Evolutionary conservation across 2,888 invertebrate species (phyloP).

Genomic region (Chydorus sphaericus): DNA sequence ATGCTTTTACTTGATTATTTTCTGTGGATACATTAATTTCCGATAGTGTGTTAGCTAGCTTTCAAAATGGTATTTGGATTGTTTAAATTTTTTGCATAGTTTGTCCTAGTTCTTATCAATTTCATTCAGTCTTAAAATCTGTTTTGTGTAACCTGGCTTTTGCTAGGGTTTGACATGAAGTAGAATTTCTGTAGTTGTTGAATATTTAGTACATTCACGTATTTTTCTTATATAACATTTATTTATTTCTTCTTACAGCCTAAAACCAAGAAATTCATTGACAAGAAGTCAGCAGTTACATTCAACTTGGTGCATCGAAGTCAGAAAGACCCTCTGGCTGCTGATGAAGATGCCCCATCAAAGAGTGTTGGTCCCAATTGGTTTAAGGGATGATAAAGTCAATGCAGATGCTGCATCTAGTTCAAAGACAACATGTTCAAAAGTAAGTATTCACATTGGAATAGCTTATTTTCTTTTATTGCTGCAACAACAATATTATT

Average conservation of each 20-base stretch:
- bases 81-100: no score
- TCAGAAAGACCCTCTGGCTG: slow-evolving; percentile 78
- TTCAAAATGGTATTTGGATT: no score
- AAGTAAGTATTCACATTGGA: slow-evolving; percentile 16
- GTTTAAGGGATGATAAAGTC: slow-evolving; percentile 16
- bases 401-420: background rate
- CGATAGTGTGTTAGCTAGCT: no score
- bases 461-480: background rate
- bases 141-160: no score
- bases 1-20: no score
- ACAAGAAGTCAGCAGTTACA: slow-evolving; percentile 77
- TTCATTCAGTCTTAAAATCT: no score
- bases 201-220: no score
- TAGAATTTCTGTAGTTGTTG: no score
- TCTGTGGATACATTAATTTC: no score
- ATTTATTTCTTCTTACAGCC: slow-evolving; percentile 10
- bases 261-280: slow-evolving; percentile 68
- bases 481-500: background rate
- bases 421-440: background rate
- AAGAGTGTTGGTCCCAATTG: slow-evolving; percentile 56
- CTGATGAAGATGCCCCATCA: slow-evolving; percentile 81
- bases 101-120: no score
- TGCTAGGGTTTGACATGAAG: no score
- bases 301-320: slow-evolving; percentile 87
- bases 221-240: background rate